A percentile compares a stretch with the other conserved stretches of the same genome.
Evolutionary conservation across 2,113 vertebrate species (phyloP).

Genomic region (Ciconia stormi): DNA sequence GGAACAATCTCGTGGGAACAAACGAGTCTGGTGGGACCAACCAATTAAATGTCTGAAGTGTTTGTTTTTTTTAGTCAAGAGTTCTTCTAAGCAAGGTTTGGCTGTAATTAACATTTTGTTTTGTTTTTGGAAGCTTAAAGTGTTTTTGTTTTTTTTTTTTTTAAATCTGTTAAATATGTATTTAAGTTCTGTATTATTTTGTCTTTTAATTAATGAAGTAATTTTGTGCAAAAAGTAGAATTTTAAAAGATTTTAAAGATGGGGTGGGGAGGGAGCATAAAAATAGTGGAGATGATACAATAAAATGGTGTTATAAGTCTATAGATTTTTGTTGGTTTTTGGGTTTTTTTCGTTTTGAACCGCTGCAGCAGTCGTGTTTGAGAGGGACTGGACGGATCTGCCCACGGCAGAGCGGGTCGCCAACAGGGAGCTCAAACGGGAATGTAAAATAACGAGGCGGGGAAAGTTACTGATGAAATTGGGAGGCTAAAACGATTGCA

Average conservation of each 20-base stretch:
- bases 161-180: constrained; percentile 83
- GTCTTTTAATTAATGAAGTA: constrained; percentile 80
- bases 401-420: background rate
- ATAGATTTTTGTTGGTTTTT: constrained; percentile 33
- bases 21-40: constrained; percentile 58
- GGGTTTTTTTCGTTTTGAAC: background rate
- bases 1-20: background rate
- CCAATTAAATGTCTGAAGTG: constrained; percentile 42
- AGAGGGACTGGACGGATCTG: background rate
- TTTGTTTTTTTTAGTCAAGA: constrained; percentile 37
- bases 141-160: constrained; percentile 44
- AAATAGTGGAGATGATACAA: constrained; percentile 63
- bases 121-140: constrained; percentile 70
- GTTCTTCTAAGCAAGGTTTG: constrained; percentile 74
- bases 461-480: background rate
- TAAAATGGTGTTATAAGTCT: constrained; percentile 56
- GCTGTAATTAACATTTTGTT: constrained; percentile 73
- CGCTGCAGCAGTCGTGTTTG: background rate
- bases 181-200: constrained; percentile 91
- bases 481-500: background rate
- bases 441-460: background rate
- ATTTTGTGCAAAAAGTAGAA: constrained; percentile 80
- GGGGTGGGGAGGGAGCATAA: constrained; percentile 9
- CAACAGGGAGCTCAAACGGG: background rate
- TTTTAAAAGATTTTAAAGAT: constrained; percentile 60